Base-by-base conservation (phyloP, 1,140 invertebrate genomes). In the Drosophila grimshawi region DNA sequence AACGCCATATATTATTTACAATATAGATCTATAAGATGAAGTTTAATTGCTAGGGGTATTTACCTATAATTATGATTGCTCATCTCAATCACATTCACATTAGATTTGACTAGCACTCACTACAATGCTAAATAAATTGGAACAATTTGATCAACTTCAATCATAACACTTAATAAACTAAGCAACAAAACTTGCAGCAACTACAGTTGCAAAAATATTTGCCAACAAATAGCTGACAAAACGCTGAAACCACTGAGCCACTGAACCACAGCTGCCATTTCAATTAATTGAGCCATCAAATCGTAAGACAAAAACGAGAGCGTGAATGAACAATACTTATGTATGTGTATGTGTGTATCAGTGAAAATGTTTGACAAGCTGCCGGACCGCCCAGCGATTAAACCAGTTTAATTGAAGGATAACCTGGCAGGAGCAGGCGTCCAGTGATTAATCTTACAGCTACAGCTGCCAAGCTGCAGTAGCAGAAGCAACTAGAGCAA, bases 141-240 rank as follows among this genome's bases (percentile, higher is more conserved):
- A 56, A 59, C 39, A 46, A 64, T 70, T 75, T 46, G 29, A 68
- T 3, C 19, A 30, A 57, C 55, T 69, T 57, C 39, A 63, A 64
- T 76, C 64, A 80, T 83, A 82, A 71, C 81, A 85, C 81, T 52
- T 52, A 59, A 76, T 79, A 64, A 70, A 63, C 19, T 41, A 55
- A 48, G 56, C 71, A 49, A 6, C 32, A 29, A 49, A 62, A 37
- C 41, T 32, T 61, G 67, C 48, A 29, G 46, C 39, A 69, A 52
- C 32, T 27, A 37, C 19, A 19, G 32, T 55, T 30, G 39, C 39
- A 43, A n/a, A 29, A 29, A 46, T 39, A 68, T 52, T 46, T 57
- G 43, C 27, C 29, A 29, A 60, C 32, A 49, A 35, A 37, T 11
- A 10, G 43, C 45, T 29, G 19, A 35, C 57, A 62, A 35, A 43